A percentile compares a stretch with the other conserved stretches of the same genome.
Evolutionary conservation across 2,113 vertebrate species (phyloP).

Genomic region (Hypocryptadius cinnamomeus): DNA sequence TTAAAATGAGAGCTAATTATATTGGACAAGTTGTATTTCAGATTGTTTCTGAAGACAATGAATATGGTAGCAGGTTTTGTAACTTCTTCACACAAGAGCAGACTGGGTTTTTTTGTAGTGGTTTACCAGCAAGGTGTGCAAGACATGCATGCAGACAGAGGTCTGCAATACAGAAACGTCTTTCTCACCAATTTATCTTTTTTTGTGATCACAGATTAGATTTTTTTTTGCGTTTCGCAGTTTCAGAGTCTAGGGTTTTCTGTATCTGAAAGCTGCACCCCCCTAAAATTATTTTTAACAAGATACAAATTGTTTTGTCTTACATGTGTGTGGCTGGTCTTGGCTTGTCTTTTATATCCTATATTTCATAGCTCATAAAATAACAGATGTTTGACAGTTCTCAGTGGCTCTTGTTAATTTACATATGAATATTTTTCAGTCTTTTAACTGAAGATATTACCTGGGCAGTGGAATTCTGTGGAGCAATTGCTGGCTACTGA

Average conservation of each 20-base stretch:
- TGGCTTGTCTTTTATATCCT: neutral
- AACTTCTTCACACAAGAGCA: neutral
- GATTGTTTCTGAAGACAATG: neutral
- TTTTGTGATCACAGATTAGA: neutral
- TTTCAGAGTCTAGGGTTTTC: neutral
- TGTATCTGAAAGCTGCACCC: neutral
- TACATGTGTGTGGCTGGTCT: neutral
- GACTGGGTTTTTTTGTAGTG: neutral
- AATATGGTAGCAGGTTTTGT: neutral
- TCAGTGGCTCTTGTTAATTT: neutral
- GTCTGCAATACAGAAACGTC: neutral
- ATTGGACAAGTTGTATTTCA: neutral
- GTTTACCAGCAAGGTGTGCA: neutral
- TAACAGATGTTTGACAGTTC: neutral
- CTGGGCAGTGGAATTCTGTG: neutral
- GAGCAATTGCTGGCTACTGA: neutral
- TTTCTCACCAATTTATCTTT: neutral
- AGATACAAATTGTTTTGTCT: neutral
- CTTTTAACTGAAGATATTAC: neutral
- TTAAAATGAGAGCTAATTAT: neutral
- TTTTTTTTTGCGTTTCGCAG: neutral
- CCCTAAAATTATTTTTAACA: neutral
- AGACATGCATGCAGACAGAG: neutral
- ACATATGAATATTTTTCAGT: neutral
- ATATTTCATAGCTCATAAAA: neutral